Conservation (phyloP, 2,888 invertebrate species). For the Allacma fusca region DNA sequence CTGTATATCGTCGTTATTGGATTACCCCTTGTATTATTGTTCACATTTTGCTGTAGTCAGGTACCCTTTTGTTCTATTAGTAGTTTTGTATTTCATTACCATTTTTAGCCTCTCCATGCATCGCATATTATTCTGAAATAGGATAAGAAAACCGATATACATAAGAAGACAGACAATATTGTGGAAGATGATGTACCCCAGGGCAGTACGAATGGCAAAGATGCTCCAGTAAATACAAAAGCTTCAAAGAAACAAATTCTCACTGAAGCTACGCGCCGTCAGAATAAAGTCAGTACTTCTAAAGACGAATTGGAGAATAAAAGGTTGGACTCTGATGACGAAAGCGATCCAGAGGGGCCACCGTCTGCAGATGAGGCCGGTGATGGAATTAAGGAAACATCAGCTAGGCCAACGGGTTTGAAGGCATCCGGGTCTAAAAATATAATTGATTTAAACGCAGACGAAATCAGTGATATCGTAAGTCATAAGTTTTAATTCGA, state of each 20-base stretch:
- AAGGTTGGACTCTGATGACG: conserved; percentile 61
- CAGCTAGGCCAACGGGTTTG: not conserved
- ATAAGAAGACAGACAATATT: conserved; percentile 53
- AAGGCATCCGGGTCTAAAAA: conserved; percentile 63
- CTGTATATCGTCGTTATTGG: conserved; percentile 81
- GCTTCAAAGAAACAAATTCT: conserved; percentile 57
- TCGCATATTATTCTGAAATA: not conserved
- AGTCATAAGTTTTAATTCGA: no score
- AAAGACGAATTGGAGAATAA: conserved; percentile 62
- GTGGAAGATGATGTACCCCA: conserved; percentile 64
- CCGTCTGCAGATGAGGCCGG: conserved; percentile 55
- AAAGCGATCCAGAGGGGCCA: conserved; percentile 53
- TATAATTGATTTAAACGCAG: conserved; percentile 62
- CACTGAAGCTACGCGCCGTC: not conserved
- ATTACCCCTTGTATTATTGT: conserved; percentile 78
- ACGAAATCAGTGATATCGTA: conserved; percentile 59
- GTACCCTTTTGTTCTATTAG: conserved; percentile 5
- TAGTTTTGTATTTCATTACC: not conserved
- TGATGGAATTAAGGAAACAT: conserved; percentile 62
- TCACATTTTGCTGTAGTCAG: conserved; percentile 78
- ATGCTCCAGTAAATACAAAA: conserved; percentile 78
- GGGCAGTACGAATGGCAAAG: conserved; percentile 66
- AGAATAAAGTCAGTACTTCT: conserved; percentile 36
- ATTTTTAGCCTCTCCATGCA: not conserved
- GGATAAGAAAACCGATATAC: conserved; percentile 42